phyloP scores from a whole-genome alignment of 2,113 vertebrate genomes.

The Salvelinus alpinus region DNA sequence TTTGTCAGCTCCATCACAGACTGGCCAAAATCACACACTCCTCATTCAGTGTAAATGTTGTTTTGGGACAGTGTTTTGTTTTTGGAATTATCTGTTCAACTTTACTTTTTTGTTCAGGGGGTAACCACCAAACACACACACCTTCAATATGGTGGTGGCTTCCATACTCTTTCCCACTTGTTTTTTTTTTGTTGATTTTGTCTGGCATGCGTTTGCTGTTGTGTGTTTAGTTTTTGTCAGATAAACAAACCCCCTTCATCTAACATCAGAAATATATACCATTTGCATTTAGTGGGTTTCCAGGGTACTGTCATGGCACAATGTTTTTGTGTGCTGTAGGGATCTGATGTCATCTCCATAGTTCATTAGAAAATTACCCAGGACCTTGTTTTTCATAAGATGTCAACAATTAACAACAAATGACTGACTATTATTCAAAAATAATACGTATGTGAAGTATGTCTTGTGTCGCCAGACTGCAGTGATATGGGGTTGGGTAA shows the following conservation, averaged over 20 bases:
- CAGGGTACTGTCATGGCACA: background rate
- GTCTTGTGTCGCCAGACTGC: constrained; percentile 26
- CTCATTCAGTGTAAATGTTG: background rate
- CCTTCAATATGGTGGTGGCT: no score
- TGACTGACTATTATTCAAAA: constrained; percentile 11
- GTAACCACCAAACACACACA: no score
- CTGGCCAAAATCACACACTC: background rate
- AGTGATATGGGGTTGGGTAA: background rate
- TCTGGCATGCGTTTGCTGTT: constrained; percentile 27
- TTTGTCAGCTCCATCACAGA: background rate
- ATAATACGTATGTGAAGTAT: background rate
- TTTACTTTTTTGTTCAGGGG: background rate
- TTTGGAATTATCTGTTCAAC: background rate
- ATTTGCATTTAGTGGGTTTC: constrained; percentile 11
- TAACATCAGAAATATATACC: background rate
- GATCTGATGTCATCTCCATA: constrained; percentile 5
- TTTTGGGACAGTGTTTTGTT: no score
- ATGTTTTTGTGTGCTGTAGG: background rate
- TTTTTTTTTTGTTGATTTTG: background rate
- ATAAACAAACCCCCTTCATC: constrained; percentile 14
- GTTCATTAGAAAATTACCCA: background rate
- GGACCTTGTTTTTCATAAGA: constrained; percentile 15
- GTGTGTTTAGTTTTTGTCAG: constrained; percentile 17
- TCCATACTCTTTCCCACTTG: no score
- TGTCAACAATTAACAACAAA: constrained; percentile 18